Evolutionary conservation across 2,797 vertebrate species (phyloP).

Genomic region (Lophotriccus pileatus): DNA sequence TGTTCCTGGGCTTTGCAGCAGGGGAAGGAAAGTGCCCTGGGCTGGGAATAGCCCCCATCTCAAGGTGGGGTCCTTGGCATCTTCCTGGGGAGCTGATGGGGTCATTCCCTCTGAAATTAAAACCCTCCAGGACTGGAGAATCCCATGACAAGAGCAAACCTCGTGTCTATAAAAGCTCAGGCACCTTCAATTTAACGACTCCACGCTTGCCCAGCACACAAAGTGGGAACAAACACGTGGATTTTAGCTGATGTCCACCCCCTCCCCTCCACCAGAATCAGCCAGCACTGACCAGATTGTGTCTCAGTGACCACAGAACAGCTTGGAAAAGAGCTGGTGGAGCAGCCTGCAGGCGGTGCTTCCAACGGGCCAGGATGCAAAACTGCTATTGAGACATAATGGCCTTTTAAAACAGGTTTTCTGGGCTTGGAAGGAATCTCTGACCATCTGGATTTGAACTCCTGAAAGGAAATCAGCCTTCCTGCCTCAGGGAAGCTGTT

Average conservation of each 20-base stretch:
- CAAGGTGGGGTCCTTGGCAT: not conserved
- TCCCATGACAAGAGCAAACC: not conserved
- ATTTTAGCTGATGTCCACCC: not conserved
- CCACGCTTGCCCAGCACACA: rapidly evolving
- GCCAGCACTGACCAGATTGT: not conserved
- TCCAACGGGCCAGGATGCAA: not conserved
- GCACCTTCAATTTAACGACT: not conserved
- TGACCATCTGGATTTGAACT: slow-evolving; percentile 44
- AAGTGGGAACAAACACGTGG: not conserved
- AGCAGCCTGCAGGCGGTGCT: not conserved
- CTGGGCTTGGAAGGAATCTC: slow-evolving; percentile 31
- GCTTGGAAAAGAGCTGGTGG: not conserved
- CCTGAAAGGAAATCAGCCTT: slow-evolving; percentile 37
- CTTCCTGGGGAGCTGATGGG: not conserved
- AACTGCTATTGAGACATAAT: not conserved
- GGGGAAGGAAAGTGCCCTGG: not conserved
- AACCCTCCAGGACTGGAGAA: not conserved
- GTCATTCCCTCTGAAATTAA: not conserved
- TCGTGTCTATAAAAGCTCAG: rapidly evolving
- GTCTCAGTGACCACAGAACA: not conserved
- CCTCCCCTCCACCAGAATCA: not conserved
- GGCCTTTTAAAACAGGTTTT: slow-evolving; percentile 29
- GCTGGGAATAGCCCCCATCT: not conserved
- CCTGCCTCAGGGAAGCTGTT: not conserved
- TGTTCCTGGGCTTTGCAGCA: not conserved